phyloP scores from a whole-genome alignment of 2,797 vertebrate genomes.

The Knipowitschia caucasica region DNA sequence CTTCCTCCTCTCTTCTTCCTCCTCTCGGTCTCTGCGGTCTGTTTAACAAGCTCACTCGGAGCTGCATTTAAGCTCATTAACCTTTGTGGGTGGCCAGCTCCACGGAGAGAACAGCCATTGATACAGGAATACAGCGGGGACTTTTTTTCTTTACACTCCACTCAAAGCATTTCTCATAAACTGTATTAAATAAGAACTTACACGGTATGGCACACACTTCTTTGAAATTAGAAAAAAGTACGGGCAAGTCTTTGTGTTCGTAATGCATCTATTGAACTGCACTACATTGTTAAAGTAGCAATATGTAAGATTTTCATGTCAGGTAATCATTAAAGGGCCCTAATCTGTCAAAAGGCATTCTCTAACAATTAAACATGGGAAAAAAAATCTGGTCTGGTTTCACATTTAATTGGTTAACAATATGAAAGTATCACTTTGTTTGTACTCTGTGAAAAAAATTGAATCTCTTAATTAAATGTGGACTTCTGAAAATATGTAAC shows the following conservation, averaged over 20 bases:
- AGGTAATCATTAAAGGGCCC: too few relatives aligned
- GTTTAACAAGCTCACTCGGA: constrained; percentile 75
- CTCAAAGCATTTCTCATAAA: constrained; percentile 29
- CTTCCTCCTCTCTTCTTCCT: constrained; percentile 25
- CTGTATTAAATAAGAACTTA: constrained; percentile 28
- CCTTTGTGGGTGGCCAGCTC: constrained; percentile 70
- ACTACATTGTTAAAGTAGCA: too few relatives aligned
- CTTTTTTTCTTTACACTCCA: constrained; percentile 33
- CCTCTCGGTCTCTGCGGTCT: constrained; percentile 52
- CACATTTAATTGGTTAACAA: too few relatives aligned
- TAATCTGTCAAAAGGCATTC: too few relatives aligned
- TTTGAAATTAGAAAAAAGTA: neutral
- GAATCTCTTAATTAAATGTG: too few relatives aligned
- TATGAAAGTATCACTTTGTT: too few relatives aligned
- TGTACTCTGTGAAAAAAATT: too few relatives aligned
- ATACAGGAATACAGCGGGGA: constrained; percentile 45
- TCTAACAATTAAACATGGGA: too few relatives aligned
- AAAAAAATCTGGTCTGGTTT: too few relatives aligned
- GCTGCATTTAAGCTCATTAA: constrained; percentile 79
- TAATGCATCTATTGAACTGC: too few relatives aligned
- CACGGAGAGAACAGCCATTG: constrained; percentile 63
- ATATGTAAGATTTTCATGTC: too few relatives aligned
- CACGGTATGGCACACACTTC: neutral
- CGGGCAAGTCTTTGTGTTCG: neutral
- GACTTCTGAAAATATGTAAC: too few relatives aligned